A percentile compares a stretch with the other conserved stretches of the same genome.
These are phyloP conservation scores for Ibycter americanus DNA, from an alignment of 2,797 vertebrate genomes.

Conservation along the genomic window DNA sequence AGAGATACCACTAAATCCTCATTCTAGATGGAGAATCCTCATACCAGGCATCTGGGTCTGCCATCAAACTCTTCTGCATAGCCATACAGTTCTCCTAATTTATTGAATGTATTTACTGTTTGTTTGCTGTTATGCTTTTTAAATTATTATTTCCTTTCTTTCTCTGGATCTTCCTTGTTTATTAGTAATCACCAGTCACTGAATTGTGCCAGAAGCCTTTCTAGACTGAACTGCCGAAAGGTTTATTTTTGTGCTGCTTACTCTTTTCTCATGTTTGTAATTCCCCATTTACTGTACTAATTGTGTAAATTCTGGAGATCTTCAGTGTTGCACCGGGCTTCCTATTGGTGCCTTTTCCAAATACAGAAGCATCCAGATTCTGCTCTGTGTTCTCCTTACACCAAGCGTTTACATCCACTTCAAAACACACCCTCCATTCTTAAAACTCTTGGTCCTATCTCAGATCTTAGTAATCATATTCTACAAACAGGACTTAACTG, in stretches of 20 bases:
- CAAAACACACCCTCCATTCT: not conserved
- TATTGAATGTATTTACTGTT: not conserved
- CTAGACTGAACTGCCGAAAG: not conserved
- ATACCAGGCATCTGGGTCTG: not conserved
- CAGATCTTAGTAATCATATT: not conserved
- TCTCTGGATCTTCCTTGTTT: not conserved
- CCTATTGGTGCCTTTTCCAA: not conserved
- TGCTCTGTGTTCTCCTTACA: not conserved
- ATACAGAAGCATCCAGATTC: not conserved
- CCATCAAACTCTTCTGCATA: not conserved
- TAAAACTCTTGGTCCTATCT: not conserved
- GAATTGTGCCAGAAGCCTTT: not conserved
- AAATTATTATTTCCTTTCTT: not conserved
- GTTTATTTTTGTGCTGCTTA: constrained; percentile 2
- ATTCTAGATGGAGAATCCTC: not conserved
- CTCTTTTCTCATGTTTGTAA: not conserved
- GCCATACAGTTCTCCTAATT: not conserved
- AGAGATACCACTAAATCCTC: not conserved
- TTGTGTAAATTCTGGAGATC: not conserved
- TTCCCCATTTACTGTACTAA: not conserved
- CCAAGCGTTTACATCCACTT: not conserved
- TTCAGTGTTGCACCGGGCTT: not conserved
- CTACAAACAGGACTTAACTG: not conserved
- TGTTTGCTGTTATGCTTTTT: not conserved
- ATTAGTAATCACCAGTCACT: constrained; percentile 11